Evolutionary conservation across 2,888 invertebrate species (phyloP).

Genomic region (Anorthoa munda): DNA sequence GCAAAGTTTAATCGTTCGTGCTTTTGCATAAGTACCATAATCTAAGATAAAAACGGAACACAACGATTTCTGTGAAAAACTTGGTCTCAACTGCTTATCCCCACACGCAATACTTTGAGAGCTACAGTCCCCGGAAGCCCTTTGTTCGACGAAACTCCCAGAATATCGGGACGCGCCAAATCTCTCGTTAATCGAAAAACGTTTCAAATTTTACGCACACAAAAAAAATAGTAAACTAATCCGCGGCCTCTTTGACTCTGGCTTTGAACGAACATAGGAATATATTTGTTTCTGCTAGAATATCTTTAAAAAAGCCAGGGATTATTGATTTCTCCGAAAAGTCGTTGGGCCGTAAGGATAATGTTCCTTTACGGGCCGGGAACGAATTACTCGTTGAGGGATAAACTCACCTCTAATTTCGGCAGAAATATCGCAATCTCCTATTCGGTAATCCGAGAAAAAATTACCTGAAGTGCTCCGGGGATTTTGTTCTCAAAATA

Average conservation of each 20-base stretch:
- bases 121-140: slow-evolving; percentile 84
- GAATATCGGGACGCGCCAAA: slow-evolving; percentile 84
- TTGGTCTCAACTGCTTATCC: slow-evolving; percentile 81
- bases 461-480: slow-evolving; percentile 79
- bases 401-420: slow-evolving; percentile 88
- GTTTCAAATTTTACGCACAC: slow-evolving; percentile 84
- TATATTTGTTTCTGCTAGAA: slow-evolving; percentile 87
- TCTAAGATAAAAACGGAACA: slow-evolving; percentile 66
- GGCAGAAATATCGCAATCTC: slow-evolving; percentile 81
- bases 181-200: slow-evolving; percentile 86
- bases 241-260: slow-evolving; percentile 88
- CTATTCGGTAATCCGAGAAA: slow-evolving; percentile 79
- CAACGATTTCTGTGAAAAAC: slow-evolving; percentile 77
- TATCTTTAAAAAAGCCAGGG: slow-evolving; percentile 85
- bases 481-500: slow-evolving; percentile 62
- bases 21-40: slow-evolving; percentile 66
- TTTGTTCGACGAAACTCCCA: slow-evolving; percentile 82
- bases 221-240: slow-evolving; percentile 84
- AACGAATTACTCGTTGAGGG: slow-evolving; percentile 88
- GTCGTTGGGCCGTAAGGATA: slow-evolving; percentile 84
- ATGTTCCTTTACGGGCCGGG: slow-evolving; percentile 85
- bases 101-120: slow-evolving; percentile 80
- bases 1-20: slow-evolving; percentile 41
- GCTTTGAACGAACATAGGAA: slow-evolving; percentile 75
- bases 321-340: slow-evolving; percentile 89